Evolutionary conservation across 2,113 vertebrate genomes (phyloP).

Genomic region (Lamprotornis superbus): DNA sequence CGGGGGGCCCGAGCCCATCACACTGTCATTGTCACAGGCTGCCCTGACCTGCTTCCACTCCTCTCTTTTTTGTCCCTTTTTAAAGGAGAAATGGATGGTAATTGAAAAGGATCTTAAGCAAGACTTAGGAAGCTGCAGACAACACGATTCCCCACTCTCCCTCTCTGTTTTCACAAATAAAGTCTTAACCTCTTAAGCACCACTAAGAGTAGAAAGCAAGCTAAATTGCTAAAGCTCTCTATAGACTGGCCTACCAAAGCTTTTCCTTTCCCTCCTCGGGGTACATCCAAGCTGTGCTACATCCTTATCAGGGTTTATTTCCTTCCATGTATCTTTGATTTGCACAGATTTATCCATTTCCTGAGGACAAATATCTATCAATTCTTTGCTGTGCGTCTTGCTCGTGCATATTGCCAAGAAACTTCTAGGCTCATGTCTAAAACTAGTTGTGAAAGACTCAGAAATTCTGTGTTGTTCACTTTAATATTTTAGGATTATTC

Average conservation of each 20-base stretch:
- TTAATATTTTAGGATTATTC: not conserved
- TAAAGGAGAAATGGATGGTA: conserved; percentile 86
- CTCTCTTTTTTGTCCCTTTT: conserved; percentile 82
- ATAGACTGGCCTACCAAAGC: conserved; percentile 36
- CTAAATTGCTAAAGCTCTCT: conserved; percentile 68
- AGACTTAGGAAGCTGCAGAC: conserved; percentile 80
- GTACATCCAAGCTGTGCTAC: not conserved
- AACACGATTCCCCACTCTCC: conserved; percentile 63
- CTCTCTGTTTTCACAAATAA: conserved; percentile 78
- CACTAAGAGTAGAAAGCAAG: conserved; percentile 52
- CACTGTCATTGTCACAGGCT: conserved; percentile 84
- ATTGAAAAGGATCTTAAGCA: conserved; percentile 88
- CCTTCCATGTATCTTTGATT: conserved; percentile 1
- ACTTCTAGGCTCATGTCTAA: not conserved
- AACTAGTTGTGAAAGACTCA: not conserved
- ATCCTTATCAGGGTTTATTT: not conserved
- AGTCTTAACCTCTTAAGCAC: conserved; percentile 82
- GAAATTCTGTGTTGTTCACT: not conserved
- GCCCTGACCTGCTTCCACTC: conserved; percentile 85
- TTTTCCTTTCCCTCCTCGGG: not conserved
- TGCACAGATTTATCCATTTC: conserved; percentile 9
- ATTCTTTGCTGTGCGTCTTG: not conserved
- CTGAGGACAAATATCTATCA: not conserved
- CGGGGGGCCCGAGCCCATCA: conserved; percentile 84
- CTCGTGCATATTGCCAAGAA: not conserved